Evolutionary conservation across 2,888 invertebrate species (phyloP).

Genomic region (Megastigmus dorsalis): DNA sequence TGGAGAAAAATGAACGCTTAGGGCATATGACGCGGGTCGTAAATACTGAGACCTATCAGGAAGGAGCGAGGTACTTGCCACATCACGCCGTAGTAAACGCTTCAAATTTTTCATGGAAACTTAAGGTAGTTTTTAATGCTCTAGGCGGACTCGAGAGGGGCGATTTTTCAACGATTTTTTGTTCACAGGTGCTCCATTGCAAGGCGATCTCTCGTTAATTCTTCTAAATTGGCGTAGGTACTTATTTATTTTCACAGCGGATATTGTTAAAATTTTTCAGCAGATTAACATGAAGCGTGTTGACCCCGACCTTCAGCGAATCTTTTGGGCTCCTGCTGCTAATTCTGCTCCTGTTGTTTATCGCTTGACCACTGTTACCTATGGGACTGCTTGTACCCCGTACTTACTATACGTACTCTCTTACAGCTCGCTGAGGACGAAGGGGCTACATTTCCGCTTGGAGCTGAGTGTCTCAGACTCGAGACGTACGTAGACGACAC

Average conservation of each 20-base stretch:
- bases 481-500: too few species aligned
- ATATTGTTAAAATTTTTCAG: conserved; percentile 46
- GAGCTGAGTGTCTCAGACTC: too few species aligned
- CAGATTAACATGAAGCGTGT: conserved; percentile 31
- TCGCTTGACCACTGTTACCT: background rate
- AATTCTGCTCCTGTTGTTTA: background rate
- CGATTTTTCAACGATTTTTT: conserved; percentile 41
- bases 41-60: background rate
- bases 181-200: conserved; percentile 27
- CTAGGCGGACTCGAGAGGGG: conserved; percentile 12
- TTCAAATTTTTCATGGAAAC: background rate
- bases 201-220: conserved; percentile 33
- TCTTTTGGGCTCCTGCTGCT: conserved; percentile 23
- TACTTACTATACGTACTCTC: too few species aligned
- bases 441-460: too few species aligned
- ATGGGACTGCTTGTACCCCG: conserved; percentile 8
- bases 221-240: conserved; percentile 34
- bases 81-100: conserved; percentile 39
- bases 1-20: conserved; percentile 22
- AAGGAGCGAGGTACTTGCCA: conserved; percentile 35
- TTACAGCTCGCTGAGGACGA: too few species aligned
- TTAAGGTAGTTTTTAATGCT: conserved; percentile 48
- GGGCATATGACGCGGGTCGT: conserved; percentile 44
- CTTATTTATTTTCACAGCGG: conserved; percentile 31
- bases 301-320: conserved; percentile 30